Conservation (phyloP, 1,140 invertebrate species). For the Eupeodes corollae region DNA sequence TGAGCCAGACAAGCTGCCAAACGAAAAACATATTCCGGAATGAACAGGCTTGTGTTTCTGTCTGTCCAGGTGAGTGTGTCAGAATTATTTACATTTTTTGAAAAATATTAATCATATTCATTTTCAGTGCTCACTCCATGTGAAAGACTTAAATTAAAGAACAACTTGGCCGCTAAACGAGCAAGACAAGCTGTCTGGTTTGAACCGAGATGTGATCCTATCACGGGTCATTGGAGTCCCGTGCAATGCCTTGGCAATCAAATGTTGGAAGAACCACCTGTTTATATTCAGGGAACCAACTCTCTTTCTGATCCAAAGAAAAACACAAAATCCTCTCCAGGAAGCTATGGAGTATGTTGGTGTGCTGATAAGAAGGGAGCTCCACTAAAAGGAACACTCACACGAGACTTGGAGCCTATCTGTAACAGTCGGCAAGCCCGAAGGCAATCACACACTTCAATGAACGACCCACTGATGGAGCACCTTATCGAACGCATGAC, state of each 20-base stretch:
- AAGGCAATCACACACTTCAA: conserved; percentile 35
- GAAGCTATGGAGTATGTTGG: conserved; percentile 58
- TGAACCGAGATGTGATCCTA: conserved; percentile 57
- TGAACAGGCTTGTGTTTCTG: conserved; percentile 65
- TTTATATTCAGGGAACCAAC: neutral
- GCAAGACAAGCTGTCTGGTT: conserved; percentile 46
- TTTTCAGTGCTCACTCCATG: conserved; percentile 60
- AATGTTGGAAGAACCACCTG: conserved; percentile 6
- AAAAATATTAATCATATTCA: neutral
- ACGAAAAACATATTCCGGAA: conserved; percentile 85
- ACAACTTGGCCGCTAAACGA: conserved; percentile 55
- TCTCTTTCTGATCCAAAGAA: neutral
- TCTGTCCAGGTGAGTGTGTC: conserved; percentile 53
- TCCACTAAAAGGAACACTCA: conserved; percentile 63
- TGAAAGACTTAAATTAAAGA: conserved; percentile 64
- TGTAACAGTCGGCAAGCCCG: conserved; percentile 67
- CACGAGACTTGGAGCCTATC: conserved; percentile 54
- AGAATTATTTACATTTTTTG: conserved; percentile 4
- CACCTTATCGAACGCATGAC: conserved; percentile 54
- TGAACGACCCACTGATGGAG: conserved; percentile 43
- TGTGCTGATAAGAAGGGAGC: conserved; percentile 70
- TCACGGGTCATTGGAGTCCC: conserved; percentile 63
- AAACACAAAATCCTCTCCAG: neutral
- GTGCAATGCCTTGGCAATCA: conserved; percentile 60
- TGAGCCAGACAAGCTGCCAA: conserved; percentile 51